Conservation (phyloP, 2,888 invertebrate species). For the Smittia sp. region DNA sequence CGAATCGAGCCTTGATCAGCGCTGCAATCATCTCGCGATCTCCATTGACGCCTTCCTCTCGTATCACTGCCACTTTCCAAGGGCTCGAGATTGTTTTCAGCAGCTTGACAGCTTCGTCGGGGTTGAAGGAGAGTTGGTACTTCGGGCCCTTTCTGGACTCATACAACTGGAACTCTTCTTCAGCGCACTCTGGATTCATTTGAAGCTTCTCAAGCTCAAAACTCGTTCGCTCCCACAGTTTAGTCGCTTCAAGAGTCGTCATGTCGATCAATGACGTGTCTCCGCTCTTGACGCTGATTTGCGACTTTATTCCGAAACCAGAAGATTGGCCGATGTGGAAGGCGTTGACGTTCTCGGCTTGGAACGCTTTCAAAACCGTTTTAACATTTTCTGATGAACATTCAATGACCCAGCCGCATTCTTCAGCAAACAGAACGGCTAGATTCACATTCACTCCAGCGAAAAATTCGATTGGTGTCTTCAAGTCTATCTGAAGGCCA, state of each 20-base stretch:
- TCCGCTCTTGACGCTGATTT: constrained; percentile 53
- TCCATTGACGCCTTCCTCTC: constrained; percentile 94
- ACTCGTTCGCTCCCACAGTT: constrained; percentile 95
- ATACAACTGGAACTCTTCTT: constrained; percentile 73
- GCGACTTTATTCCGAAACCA: constrained; percentile 63
- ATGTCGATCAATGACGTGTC: constrained; percentile 61
- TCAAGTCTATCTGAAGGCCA: constrained; percentile 68
- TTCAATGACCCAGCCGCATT: constrained; percentile 82
- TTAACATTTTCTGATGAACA: constrained; percentile 58
- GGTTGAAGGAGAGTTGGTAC: constrained; percentile 71
- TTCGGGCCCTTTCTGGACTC: constrained; percentile 66
- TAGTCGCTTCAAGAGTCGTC: constrained; percentile 66
- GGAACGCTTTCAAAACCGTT: constrained; percentile 62
- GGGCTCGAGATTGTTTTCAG: constrained; percentile 51
- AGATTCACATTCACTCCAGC: constrained; percentile 54
- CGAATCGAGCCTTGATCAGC: constrained; percentile 80
- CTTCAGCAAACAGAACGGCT: constrained; percentile 77
- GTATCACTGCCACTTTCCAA: constrained; percentile 80
- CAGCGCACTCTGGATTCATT: constrained; percentile 73
- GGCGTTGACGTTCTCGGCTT: constrained; percentile 61
- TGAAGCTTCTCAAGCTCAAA: constrained; percentile 84
- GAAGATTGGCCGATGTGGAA: constrained; percentile 66
- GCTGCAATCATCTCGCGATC: constrained; percentile 97
- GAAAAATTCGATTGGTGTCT: constrained; percentile 41
- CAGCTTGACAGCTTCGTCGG: constrained; percentile 55